Evolutionary conservation across 2,113 vertebrate genomes (phyloP), one percentile per base, ranked within the genome.

Genomic region (Emydura subglobosa): DNA sequence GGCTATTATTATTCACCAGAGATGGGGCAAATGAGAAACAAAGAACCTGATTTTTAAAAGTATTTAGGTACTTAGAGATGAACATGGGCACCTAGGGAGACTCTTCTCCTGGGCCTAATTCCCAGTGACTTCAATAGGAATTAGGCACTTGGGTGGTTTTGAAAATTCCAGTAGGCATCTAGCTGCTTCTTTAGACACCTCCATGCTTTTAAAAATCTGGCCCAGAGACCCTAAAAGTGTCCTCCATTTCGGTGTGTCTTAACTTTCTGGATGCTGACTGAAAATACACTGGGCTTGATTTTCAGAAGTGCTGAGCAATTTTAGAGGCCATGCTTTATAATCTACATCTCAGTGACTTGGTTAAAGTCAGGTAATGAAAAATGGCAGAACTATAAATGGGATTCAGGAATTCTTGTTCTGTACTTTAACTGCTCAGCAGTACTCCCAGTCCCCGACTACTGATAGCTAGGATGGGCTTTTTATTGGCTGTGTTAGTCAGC

Each of bases 391-490:
- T 12, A 76, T 76, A 76, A 76, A 44, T 44, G 24, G 39, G n/a
- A 25, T 22, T 44, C 21, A 6, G 21, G 21, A 76, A 76, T 76
- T 44, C 72, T 25, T 42, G 72, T 44, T 76, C 22, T 25, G 68
- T 42, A 12, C 19, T 74, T 24, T 44, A 74, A 44, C n/a, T 42
- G 39, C 22, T 25, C 72, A 22, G 5, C 39, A 44, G 22, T 44
- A 34, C 14, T 74, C 57, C 57, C 1, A 7, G 16, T n/a, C 47
- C 12, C 10, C 80, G 3, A 2, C 51, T 1, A 1, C 65, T 14
- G 42, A 0, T 0, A 0, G 24, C 2, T 0, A 3, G 25, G 13
- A 0, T 27, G 68, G 91, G 87, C 1, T 3, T 34, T 42, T 4
- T 2, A 1, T 0, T 8, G 34, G 86, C 11, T 6, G 74, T 27